A percentile compares a stretch with the other conserved stretches of the same genome.
Evolutionary conservation across 2,113 vertebrate genomes (phyloP).

Genomic region (Cololabis saira): DNA sequence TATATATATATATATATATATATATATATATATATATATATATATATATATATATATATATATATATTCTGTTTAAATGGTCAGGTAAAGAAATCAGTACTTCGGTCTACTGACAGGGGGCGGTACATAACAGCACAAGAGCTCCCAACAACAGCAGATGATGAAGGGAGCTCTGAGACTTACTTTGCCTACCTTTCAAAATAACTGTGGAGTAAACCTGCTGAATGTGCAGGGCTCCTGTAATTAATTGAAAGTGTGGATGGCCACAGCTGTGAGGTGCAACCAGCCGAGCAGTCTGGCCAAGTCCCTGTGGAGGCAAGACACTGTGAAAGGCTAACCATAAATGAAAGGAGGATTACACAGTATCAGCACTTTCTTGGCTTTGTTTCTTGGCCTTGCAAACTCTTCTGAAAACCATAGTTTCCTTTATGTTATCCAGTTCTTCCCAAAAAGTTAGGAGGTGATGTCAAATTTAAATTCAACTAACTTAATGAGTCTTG

Average conservation of each 20-base stretch:
- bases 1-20: too few species aligned
- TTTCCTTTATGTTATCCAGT: neutral
- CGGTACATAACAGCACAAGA: slow-evolving; percentile 20
- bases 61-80: neutral
- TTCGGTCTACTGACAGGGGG: slow-evolving; percentile 30
- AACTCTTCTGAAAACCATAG: neutral
- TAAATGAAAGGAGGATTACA: slow-evolving; percentile 28
- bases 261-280: slow-evolving; percentile 59
- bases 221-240: slow-evolving; percentile 64
- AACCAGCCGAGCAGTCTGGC: slow-evolving; percentile 49
- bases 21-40: too few species aligned
- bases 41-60: too few species aligned
- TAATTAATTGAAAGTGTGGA: slow-evolving; percentile 65
- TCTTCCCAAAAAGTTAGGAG: too few species aligned
- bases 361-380: slow-evolving; percentile 50
- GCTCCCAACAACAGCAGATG: slow-evolving; percentile 32
- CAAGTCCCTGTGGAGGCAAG: slow-evolving; percentile 43
- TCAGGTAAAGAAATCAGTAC: slow-evolving; percentile 7
- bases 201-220: slow-evolving; percentile 46
- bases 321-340: slow-evolving; percentile 30
- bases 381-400: slow-evolving; percentile 24
- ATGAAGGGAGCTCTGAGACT: slow-evolving; percentile 41
- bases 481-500: too few species aligned
- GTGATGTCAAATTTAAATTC: too few species aligned
- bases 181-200: slow-evolving; percentile 31